A percentile compares a stretch with the other conserved stretches of the same genome.
Evolutionary conservation across 1,140 invertebrate genomes (phyloP).

Genomic region (Drosophila chauvacae): DNA sequence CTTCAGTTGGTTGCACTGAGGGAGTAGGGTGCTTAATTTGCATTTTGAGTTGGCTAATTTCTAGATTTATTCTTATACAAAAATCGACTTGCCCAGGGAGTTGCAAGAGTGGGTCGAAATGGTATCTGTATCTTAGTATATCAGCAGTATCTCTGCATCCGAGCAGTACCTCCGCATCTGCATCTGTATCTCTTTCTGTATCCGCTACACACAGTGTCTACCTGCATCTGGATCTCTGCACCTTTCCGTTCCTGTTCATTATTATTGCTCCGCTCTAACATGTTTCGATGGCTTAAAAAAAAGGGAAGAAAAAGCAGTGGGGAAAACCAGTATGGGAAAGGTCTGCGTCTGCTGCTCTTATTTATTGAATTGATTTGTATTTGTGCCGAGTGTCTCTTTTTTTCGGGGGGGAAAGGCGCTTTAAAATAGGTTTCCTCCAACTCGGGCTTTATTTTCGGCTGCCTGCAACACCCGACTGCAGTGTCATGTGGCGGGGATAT

Average conservation of each 20-base stretch:
- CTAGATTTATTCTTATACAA: neutral
- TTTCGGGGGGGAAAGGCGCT: constrained; percentile 32
- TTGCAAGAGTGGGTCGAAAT: constrained; percentile 6
- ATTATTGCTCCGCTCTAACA: constrained; percentile 74
- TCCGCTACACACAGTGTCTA: neutral
- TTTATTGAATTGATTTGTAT: constrained; percentile 71
- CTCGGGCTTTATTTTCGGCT: neutral
- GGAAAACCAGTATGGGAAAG: constrained; percentile 59
- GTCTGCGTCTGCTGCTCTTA: constrained; percentile 44
- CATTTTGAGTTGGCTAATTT: neutral
- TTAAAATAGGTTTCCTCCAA: constrained; percentile 51
- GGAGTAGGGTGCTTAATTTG: neutral
- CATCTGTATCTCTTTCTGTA: neutral
- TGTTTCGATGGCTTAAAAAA: constrained; percentile 6
- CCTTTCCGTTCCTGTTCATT: constrained; percentile 45
- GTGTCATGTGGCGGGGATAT: constrained; percentile 65
- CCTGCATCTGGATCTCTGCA: constrained; percentile 1
- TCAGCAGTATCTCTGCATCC: neutral
- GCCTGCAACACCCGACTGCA: constrained; percentile 57
- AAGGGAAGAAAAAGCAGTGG: neutral
- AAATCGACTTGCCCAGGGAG: too few relatives aligned
- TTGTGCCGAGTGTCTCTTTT: constrained; percentile 37
- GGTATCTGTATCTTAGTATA: constrained; percentile 4
- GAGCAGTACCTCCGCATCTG: too few relatives aligned
- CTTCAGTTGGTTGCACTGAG: neutral